Conservation (phyloP, 2,888 invertebrate species). For the Heliothis peltigera region DNA sequence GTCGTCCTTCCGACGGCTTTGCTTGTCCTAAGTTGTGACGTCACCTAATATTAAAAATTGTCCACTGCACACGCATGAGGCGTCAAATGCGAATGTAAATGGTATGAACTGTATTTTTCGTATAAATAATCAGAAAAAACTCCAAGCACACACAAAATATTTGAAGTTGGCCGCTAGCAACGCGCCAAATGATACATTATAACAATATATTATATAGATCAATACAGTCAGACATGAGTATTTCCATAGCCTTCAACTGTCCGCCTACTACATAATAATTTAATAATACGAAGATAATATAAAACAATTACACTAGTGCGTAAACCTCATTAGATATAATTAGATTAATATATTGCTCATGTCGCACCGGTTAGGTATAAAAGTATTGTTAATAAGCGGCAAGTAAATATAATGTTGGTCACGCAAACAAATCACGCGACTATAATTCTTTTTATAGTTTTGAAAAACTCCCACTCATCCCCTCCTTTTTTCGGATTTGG, state of each 20-base stretch:
- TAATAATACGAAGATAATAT: constrained; percentile 33
- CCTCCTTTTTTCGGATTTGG: not conserved
- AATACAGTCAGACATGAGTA: constrained; percentile 17
- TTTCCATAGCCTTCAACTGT: constrained; percentile 18
- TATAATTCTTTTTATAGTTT: constrained; percentile 15
- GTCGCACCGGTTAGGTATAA: constrained; percentile 24
- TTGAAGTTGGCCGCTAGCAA: no score
- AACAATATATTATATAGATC: constrained; percentile 25
- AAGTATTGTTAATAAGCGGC: constrained; percentile 54
- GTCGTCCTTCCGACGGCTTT: no score
- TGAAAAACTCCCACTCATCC: not conserved
- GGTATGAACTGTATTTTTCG: no score
- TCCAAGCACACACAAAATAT: no score
- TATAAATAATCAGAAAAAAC: no score
- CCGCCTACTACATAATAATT: constrained; percentile 12
- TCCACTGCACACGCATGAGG: no score
- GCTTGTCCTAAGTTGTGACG: no score
- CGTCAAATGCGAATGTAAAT: no score
- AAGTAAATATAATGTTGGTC: constrained; percentile 49
- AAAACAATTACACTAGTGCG: constrained; percentile 45
- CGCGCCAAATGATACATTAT: no score
- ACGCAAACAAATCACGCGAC: constrained; percentile 55
- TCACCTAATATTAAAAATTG: no score
- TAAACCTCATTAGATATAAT: constrained; percentile 48
- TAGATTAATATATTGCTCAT: constrained; percentile 49